Base-by-base conservation (phyloP, 2,888 invertebrate species). In the Phragmatobia fuliginosa region DNA sequence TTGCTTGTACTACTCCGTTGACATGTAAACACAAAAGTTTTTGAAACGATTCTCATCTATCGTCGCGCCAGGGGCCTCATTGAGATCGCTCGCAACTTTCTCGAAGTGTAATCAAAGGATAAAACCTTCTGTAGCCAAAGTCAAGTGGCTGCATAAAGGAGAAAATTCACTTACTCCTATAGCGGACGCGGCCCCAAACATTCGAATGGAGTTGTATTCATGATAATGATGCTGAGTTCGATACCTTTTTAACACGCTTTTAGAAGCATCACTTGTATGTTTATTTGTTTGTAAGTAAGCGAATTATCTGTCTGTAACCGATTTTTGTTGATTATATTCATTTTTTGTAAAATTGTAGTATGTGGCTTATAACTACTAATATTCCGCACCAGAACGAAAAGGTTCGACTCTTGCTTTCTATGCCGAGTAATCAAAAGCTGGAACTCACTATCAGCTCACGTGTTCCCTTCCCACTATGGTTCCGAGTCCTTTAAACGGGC, bases 141-240 rank as follows among this genome's bases (percentile, higher is more conserved):
- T 88, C 90, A 89, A 92, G 92, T 91, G 89, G 90, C 88, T 89
- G 90, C 89, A 90, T 92, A 90, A 90, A 91, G 91, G 88, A 87
- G 89, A 85, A 91, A 92, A 94, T 94, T 94, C 93, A 94, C 92
- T 94, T 93, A 93, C 92, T 88, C 78, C 89, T 88, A 88, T 85
- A 86, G 88, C 88, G 88, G 88, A 89, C 89, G 89, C 83, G 86
- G 90, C 87, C 90, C 88, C 92, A 91, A 93, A 93, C 92, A 92
- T 90, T 90, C 89, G 85, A 85, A 82, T 83, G 78, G 79, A 66
- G 73, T 38, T 25, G 68, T 25, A 77, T 52, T 90, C 82, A 11
- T 76, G 73, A 70, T 88, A 32, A 45, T 71, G 84, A 70, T n/a
- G 4, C 0, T 1, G 71, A 3, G 70, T 87, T 90, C 4, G 77